Base-by-base conservation (phyloP, 2,888 invertebrate genomes). In the Amphipoea lucens region DNA sequence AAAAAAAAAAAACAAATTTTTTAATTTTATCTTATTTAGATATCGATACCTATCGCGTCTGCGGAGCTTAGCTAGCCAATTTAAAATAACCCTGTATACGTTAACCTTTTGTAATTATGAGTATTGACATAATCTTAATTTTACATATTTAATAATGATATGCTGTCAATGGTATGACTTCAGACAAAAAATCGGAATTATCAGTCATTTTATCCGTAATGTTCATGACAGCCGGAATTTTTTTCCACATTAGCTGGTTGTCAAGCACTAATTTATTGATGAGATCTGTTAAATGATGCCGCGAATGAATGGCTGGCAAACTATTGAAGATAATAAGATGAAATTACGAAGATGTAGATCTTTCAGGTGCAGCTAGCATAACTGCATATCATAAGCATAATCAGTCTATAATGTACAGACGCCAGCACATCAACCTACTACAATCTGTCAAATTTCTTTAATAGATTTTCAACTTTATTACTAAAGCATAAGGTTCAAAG, bases 181-280 rank as follows among this genome's bases (percentile, higher is more conserved):
- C 2, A 45, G 45, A 45, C 45, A 45, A 11, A 45, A 48, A 48
- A 60, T 67, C 45, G 45, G 48, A 36, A 14, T 36, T 29, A 51
- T 60, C 57, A 29, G 40, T 42, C 4, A 14, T 60, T 62, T 62
- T 68, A 76, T 62, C 14, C 17, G 12, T 42, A 29, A 60, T 17
- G 6, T 40, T 62, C 23, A 29, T 29, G 23, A 11, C 57, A 48
- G 20, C 29, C n/a, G 40, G 29, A 79, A 67, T 40, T 20, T 40
- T 20, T 29, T 40, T 20, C 23, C 48, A 60, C 12, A 48, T 60
- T 40, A 17, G 17, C 0, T 29, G n/a, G 20, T 60, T 67, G 78
- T 48, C 36, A 20, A 29, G 29, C 40, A 23, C 36, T 14, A 45
- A 45, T 78, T 45, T 57, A 79, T 57, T 48, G 40, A 60, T 78